Conservation (phyloP, 2,113 vertebrate genomes). For the Urocolius indicus region DNA sequence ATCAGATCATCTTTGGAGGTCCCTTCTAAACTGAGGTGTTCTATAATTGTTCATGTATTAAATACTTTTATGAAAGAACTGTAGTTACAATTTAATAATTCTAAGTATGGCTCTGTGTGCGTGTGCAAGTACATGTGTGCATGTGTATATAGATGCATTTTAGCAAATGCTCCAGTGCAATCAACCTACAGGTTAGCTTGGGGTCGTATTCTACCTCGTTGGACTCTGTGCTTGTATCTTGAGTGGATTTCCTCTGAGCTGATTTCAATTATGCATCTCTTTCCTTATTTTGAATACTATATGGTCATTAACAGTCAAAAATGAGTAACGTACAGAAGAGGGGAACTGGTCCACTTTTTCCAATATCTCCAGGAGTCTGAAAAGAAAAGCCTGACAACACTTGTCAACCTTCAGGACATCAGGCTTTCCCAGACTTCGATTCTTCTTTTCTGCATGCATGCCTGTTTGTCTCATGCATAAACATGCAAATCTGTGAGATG, state of each 20-base stretch:
- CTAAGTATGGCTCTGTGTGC: neutral
- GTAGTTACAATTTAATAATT: neutral
- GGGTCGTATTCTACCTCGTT: neutral
- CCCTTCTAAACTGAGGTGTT: neutral
- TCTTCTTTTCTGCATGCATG: neutral
- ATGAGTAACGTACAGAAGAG: neutral
- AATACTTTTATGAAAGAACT: neutral
- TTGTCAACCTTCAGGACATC: neutral
- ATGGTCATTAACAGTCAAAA: neutral
- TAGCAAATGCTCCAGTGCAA: neutral
- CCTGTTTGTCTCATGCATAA: fast-evolving
- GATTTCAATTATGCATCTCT: neutral
- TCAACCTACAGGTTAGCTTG: neutral
- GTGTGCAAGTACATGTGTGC: fast-evolving
- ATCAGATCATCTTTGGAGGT: fast-evolving
- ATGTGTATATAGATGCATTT: fast-evolving
- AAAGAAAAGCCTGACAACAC: neutral
- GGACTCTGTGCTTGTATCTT: neutral
- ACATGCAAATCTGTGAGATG: neutral
- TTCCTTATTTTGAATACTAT: neutral
- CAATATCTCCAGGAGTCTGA: neutral
- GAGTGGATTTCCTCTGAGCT: neutral
- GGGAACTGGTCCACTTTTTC: neutral
- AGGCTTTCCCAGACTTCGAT: neutral
- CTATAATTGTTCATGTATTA: neutral